Base-by-base conservation (phyloP, 2,797 vertebrate species). In the Sternarchorhynchus goeldii region DNA sequence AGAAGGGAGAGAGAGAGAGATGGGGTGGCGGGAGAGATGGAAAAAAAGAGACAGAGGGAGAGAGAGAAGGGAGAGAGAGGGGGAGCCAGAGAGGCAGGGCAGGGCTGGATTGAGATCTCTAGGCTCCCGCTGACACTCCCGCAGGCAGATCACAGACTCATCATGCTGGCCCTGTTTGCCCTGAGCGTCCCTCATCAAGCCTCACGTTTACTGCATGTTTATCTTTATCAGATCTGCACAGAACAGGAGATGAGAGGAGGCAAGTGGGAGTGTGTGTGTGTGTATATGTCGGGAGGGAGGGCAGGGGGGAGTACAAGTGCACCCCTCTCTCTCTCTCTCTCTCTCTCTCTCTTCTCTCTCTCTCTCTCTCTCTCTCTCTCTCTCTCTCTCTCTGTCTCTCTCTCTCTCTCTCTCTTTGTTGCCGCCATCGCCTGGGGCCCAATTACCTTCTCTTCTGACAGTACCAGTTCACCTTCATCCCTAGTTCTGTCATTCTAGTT, bases 391-490 rank as follows among this genome's bases (percentile, higher is more conserved):
- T 25, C 84, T 25, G 1, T 25, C 25, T 77, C 68, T 77, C 32
- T 76, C 85, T 81, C 79, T 86, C 32, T 82, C 82, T 83, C 86
- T 89, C 82, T 90, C 87, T 91, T 84, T 91, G 89, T 91, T 88
- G 71, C 90, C 71, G 73, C 86, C 86, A 88, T 90, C 89, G 90
- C 92, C 92, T 86, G 91, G 93, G 93, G 93, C 91, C 93, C 93
- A 94, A 94, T 94, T 94, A 94, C 92, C 88, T 92, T 91, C 90
- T 92, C 91, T 92, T 93, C 89, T 84, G 90, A 92, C 91, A 92
- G 89, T 89, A 89, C 87, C 89, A 82, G 87, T 86, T 81, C 88
- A 88, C 88, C 89, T 85, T 89, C 80, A 92, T 92, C 87, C 90
- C 91, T 88, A 79, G 32, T 70, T 74, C 75, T 83, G 70, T 83